These are phyloP conservation scores for Dicentrarchus labrax DNA, from an alignment of 2,113 vertebrate genomes.

Conservation along the genomic window DNA sequence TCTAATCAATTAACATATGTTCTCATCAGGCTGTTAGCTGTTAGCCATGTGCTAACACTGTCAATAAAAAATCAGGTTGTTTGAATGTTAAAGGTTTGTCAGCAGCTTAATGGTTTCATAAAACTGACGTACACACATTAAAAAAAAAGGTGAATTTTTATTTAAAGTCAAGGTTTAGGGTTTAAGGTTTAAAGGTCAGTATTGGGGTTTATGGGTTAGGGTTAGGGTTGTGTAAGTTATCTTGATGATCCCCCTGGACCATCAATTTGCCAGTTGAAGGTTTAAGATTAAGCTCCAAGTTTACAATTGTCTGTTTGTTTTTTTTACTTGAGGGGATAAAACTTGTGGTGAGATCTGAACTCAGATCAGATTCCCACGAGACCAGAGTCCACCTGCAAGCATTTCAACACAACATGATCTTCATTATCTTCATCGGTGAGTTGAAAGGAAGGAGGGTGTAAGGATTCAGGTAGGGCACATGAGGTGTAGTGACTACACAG, in stretches of 20 bases:
- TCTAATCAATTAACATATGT: not conserved
- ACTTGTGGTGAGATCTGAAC: not conserved
- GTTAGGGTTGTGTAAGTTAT: too few species aligned
- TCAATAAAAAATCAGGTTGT: not conserved
- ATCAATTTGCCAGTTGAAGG: too few species aligned
- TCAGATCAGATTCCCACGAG: not conserved
- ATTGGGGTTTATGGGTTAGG: too few species aligned
- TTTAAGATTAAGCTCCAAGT: too few species aligned
- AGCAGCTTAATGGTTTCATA: not conserved
- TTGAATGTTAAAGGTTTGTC: not conserved
- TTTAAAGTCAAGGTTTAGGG: too few species aligned
- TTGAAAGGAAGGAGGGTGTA: not conserved
- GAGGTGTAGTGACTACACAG: too few species aligned
- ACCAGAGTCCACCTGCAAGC: not conserved
- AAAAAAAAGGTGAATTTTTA: too few species aligned
- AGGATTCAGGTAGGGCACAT: not conserved
- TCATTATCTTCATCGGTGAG: conserved; percentile 61
- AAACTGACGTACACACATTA: not conserved
- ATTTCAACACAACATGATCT: conserved; percentile 40
- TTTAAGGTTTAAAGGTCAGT: too few species aligned
- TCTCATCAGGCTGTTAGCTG: not conserved
- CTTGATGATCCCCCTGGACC: too few species aligned
- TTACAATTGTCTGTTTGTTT: too few species aligned
- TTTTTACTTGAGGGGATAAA: not conserved
- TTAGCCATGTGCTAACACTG: not conserved